phyloP scores from a whole-genome alignment of 2,113 vertebrate genomes.

The Pitta sordida region DNA sequence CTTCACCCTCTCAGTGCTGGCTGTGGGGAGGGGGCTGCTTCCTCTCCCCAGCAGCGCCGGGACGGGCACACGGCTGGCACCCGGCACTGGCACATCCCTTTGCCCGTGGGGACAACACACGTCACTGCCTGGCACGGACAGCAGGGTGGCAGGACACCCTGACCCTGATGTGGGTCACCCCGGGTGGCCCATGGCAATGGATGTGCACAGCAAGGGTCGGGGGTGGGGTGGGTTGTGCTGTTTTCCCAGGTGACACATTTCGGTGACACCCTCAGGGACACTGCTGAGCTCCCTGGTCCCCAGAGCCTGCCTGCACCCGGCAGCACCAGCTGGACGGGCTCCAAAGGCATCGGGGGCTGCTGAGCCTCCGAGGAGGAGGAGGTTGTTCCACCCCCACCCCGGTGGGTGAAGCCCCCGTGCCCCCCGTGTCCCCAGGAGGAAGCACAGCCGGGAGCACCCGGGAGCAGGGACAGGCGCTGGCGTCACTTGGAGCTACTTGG shows the following conservation, averaged over 20 bases:
- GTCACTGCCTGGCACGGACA: background rate
- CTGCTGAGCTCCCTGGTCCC: background rate
- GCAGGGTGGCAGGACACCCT: rapidly evolving
- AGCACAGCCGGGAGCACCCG: background rate
- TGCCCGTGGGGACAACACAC: rapidly evolving
- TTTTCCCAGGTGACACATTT: background rate
- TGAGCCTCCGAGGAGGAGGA: background rate
- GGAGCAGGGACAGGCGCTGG: background rate
- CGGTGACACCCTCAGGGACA: rapidly evolving
- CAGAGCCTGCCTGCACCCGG: background rate
- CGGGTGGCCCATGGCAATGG: background rate
- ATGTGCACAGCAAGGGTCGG: background rate
- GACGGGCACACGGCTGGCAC: rapidly evolving
- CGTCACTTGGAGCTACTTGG: background rate
- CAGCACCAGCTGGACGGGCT: background rate
- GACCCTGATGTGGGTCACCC: background rate
- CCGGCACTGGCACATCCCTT: background rate
- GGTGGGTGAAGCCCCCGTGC: background rate
- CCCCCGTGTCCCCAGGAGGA: rapidly evolving
- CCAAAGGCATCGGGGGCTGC: background rate
- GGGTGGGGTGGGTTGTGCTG: rapidly evolving
- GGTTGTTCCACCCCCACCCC: rapidly evolving
- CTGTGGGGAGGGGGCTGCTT: background rate
- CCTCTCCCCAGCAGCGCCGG: rapidly evolving
- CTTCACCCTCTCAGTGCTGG: rapidly evolving